phyloP scores from a whole-genome alignment of 2,888 invertebrate species.

The Campoplex nolae region DNA sequence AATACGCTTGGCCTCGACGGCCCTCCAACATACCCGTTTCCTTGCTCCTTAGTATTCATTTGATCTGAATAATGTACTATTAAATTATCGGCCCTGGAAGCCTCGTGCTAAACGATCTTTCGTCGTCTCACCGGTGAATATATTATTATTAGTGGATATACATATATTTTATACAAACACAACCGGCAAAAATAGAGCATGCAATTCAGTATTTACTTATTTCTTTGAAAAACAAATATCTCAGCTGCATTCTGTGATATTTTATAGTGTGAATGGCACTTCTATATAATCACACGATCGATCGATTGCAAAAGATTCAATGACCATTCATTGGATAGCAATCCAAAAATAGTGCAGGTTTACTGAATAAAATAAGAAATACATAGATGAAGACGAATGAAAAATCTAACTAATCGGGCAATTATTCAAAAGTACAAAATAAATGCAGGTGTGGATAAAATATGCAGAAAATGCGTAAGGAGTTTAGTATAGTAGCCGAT shows the following conservation, averaged over 20 bases:
- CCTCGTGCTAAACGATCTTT: constrained; percentile 75
- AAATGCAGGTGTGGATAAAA: no score
- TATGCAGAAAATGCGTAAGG: no score
- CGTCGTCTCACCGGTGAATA: constrained; percentile 53
- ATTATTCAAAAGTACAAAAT: no score
- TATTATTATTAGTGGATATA: not conserved
- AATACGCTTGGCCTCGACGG: constrained; percentile 60
- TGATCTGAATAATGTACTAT: constrained; percentile 79
- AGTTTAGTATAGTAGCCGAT: no score
- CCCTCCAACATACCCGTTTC: constrained; percentile 43
- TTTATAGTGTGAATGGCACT: not conserved
- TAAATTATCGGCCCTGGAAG: constrained; percentile 76
- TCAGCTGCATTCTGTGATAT: not conserved
- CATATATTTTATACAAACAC: not conserved
- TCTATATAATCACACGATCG: not conserved
- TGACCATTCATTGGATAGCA: not conserved
- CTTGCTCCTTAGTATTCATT: constrained; percentile 77
- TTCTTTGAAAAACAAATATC: not conserved
- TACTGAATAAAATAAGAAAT: no score
- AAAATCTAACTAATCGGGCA: no score
- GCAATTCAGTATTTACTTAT: not conserved
- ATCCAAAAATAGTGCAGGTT: not conserved
- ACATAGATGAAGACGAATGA: no score
- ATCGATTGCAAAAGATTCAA: not conserved
- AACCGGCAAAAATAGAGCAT: not conserved